Evolutionary conservation across 1,140 invertebrate species (phyloP), one percentile per base, ranked within the genome.

Genomic region (Achatina immaculata): DNA sequence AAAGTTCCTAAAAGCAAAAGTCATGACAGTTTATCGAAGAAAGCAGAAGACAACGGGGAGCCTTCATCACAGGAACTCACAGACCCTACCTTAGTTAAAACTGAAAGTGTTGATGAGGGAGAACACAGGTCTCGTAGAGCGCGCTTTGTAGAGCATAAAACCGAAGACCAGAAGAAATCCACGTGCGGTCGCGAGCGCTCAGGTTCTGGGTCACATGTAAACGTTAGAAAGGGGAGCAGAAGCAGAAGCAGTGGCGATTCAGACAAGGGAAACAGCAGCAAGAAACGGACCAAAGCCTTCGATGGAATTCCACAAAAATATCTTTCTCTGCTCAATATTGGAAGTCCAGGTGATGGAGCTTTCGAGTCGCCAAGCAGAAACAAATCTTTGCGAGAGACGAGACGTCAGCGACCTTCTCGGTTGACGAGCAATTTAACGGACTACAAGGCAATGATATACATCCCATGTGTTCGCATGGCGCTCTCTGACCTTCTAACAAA

Each of bases 361-460:
- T 80, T 72, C 28, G 66, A 80, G 62, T 72, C 78, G 19, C 68
- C 68, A 14, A 72, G 40, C 31, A 31, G 68, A 36, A 40, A 6
- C 4, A 71, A 58, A 72, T 42, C 55, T 19, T 72, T 80, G 3
- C 78, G 78, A 2, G 78, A 80, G 34, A 28, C 78, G 9, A 24
- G 78, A 43, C 66, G 78, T 11, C 78, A 80, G 48, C 65, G 78
- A 2, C 78, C 78, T n/a, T 80, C 78, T n/a, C 42, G 78, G 28
- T n/a, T 80, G 68, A 80, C 78, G 1, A 80, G 78, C 40, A 80
- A 80, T 45, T 36, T 83, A 36, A 83, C 48, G 24, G 76, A 80
- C 68, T 82, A 79, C 73, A 84, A 80, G 40, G 38, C 80, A 3
- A 78, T 84, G 48, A 72, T 84, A 31, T 84, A 84, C 71, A 21